Evolutionary conservation across 2,797 vertebrate genomes (phyloP).

Genomic region (Pogoniulus pusillus): DNA sequence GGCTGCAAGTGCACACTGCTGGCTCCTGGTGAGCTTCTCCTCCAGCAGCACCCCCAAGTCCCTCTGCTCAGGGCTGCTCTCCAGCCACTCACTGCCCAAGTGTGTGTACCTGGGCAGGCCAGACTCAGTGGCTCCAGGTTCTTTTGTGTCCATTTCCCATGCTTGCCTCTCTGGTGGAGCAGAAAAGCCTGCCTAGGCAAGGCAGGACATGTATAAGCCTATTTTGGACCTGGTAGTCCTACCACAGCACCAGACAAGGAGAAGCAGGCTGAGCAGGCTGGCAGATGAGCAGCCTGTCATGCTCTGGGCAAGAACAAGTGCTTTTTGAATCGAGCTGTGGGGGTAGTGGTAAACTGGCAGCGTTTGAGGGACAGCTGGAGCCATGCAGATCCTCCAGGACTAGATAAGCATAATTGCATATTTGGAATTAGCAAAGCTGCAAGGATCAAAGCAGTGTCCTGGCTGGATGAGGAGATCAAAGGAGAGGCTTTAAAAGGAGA

Average conservation of each 20-base stretch:
- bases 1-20: no score
- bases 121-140: no score
- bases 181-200: no score
- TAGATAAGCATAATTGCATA: slow-evolving; percentile 56
- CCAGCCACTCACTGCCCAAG: no score
- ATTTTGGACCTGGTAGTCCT: no score
- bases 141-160: no score
- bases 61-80: no score
- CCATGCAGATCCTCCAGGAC: slow-evolving; percentile 53
- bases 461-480: slow-evolving; percentile 63
- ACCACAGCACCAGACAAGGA: background rate
- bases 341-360: slow-evolving; percentile 34
- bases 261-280: background rate
- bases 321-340: slow-evolving; percentile 12
- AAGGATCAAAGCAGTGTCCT: slow-evolving; percentile 62
- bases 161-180: no score
- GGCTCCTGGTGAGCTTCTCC: no score
- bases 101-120: no score
- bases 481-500: slow-evolving; percentile 56
- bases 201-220: no score
- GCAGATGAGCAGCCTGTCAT: background rate
- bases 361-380: slow-evolving; percentile 11
- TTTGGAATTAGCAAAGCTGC: slow-evolving; percentile 58
- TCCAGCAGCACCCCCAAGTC: no score
- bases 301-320: slow-evolving; percentile 32